These are phyloP conservation scores for Ophion costatus DNA, from an alignment of 2,888 invertebrate genomes.

Conservation along the genomic window DNA sequence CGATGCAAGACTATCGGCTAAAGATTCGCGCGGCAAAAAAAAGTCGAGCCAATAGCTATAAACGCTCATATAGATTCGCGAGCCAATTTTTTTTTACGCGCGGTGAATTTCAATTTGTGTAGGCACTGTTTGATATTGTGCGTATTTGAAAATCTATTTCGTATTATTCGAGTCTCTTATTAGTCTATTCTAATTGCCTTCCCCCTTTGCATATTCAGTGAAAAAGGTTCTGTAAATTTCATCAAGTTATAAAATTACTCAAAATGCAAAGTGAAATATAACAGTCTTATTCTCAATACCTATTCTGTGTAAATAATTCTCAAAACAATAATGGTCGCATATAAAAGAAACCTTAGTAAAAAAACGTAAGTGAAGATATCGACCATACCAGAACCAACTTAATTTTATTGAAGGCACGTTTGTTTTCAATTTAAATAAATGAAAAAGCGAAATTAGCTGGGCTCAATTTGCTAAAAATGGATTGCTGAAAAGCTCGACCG, in stretches of 20 bases:
- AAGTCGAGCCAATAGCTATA: background rate
- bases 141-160: background rate
- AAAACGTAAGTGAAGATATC: too few species aligned
- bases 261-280: background rate
- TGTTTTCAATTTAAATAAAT: too few species aligned
- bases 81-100: background rate
- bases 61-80: background rate
- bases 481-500: too few species aligned
- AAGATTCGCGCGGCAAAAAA: background rate
- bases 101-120: conserved; percentile 2
- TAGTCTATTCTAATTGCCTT: too few species aligned
- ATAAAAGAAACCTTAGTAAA: too few species aligned
- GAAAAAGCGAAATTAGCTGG: too few species aligned
- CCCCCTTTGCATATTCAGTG: background rate
- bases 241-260: background rate
- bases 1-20: background rate
- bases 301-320: too few species aligned
- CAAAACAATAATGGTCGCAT: too few species aligned
- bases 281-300: background rate
- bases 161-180: background rate
- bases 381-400: too few species aligned
- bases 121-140: background rate
- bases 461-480: too few species aligned
- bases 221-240: background rate
- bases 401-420: too few species aligned